Evolutionary conservation across 2,113 vertebrate species (phyloP).

Genomic region (Myxocyprinus asiaticus): DNA sequence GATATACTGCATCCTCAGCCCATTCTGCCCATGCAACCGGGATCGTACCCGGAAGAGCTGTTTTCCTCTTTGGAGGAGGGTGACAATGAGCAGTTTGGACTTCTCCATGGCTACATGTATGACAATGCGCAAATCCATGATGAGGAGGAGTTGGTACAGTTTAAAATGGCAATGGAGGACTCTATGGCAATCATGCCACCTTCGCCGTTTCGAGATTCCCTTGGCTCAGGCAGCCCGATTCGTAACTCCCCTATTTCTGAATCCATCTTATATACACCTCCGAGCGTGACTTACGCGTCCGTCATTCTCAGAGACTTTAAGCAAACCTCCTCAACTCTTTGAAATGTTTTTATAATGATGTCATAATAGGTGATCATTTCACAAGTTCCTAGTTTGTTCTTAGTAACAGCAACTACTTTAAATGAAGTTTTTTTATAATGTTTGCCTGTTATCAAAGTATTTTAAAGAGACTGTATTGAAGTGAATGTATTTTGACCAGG

Average conservation of each 20-base stretch:
- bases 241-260: constrained; percentile 90
- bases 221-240: constrained; percentile 79
- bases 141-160: constrained; percentile 74
- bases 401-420: neutral
- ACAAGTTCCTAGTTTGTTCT: neutral
- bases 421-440: neutral
- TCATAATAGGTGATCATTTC: neutral
- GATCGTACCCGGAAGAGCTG: constrained; percentile 74
- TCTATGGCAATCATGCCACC: constrained; percentile 89
- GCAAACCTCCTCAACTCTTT: constrained; percentile 96
- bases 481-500: constrained; percentile 1
- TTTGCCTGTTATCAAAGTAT: neutral
- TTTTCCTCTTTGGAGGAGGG: constrained; percentile 64
- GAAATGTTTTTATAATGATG: constrained; percentile 46
- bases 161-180: constrained; percentile 81
- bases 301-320: constrained; percentile 92
- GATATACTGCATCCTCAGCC: constrained; percentile 73
- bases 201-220: constrained; percentile 90
- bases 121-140: constrained; percentile 82
- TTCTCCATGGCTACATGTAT: constrained; percentile 87
- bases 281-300: constrained; percentile 84
- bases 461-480: neutral
- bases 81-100: constrained; percentile 81
- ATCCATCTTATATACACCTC: constrained; percentile 87
- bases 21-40: constrained; percentile 74